Base-by-base conservation (phyloP, 2,888 invertebrate species). In the Acronicta alni region DNA sequence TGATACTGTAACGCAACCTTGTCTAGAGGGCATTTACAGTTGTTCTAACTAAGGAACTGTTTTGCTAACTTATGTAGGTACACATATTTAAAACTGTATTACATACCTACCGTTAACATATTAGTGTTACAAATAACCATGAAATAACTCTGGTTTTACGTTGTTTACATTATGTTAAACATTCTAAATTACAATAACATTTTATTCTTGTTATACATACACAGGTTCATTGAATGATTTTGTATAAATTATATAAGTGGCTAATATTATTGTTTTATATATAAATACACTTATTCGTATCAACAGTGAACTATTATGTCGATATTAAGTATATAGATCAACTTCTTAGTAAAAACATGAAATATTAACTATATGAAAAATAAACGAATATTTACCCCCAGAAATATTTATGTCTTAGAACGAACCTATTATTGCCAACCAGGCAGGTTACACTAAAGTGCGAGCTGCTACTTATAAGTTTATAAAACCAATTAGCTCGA, bases 1-100 rank as follows among this genome's bases (percentile, higher is more conserved):
- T 77, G 47, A 62, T 63, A 55, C 67, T 57, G 68, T 70, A 67
- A 60, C 59, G 59, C 66, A 72, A 69, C 65, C 60, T 69, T 75
- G 67, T 72, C 76, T 72, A 65, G 71, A 77, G 76, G 78, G 65
- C 65, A 72, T 59, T 39, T 57, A 57, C 57, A 49, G 66, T 63
- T 55, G 38, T 60, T 61, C 56, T 57, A 61, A 55, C 53, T 53
- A 23, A 35, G 39, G 30, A 20, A 35, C 37, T 23, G 20, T 59
- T 45, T 63, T 43, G 37, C 41, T 42, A 16, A 43, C 10, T 30
- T 7, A 7, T 17, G 35, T 41, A 37, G 12, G 2, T 37, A 12
- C 32, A 12, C 9, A 43, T 43, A 17, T 30, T 58, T 37, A 16
- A 6, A 42, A 44, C 45, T 49, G 20, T 32, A 17, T 18, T 15